phyloP scores from a whole-genome alignment of 2,797 vertebrate species.

The Basileuterus tristriatus region DNA sequence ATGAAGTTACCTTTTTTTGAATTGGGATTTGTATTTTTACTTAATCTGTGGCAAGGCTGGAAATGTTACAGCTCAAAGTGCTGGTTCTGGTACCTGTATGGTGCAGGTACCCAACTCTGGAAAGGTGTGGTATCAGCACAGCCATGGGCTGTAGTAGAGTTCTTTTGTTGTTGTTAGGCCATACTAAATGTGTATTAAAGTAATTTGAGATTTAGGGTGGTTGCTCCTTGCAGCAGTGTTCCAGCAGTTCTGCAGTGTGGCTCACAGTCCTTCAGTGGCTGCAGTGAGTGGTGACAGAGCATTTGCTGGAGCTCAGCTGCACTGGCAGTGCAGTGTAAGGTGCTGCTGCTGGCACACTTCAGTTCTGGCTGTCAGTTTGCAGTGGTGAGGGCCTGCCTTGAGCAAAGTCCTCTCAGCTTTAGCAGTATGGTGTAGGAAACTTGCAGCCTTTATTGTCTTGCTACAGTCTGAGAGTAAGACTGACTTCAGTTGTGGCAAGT shows the following conservation, averaged over 20 bases:
- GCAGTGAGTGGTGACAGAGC: no score
- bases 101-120: neutral
- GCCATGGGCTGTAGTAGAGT: rapidly evolving
- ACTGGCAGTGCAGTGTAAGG: rapidly evolving
- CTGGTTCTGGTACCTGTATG: neutral
- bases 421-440: rapidly evolving
- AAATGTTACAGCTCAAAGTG: rapidly evolving
- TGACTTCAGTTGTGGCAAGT: rapidly evolving
- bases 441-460: neutral
- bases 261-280: rapidly evolving
- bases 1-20: neutral
- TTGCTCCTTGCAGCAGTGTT: neutral
- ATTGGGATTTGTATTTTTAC: neutral
- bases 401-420: neutral
- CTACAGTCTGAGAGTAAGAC: neutral
- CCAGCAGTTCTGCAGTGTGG: neutral
- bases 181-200: rapidly evolving
- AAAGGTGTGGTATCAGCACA: neutral
- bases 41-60: rapidly evolving
- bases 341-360: neutral
- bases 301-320: rapidly evolving
- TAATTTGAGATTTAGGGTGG: neutral
- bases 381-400: neutral
- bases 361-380: neutral
- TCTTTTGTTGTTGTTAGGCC: neutral